A percentile compares a stretch with the other conserved stretches of the same genome.
phyloP scores from a whole-genome alignment of 2,888 invertebrate genomes.

The Lasius fuliginosus region DNA sequence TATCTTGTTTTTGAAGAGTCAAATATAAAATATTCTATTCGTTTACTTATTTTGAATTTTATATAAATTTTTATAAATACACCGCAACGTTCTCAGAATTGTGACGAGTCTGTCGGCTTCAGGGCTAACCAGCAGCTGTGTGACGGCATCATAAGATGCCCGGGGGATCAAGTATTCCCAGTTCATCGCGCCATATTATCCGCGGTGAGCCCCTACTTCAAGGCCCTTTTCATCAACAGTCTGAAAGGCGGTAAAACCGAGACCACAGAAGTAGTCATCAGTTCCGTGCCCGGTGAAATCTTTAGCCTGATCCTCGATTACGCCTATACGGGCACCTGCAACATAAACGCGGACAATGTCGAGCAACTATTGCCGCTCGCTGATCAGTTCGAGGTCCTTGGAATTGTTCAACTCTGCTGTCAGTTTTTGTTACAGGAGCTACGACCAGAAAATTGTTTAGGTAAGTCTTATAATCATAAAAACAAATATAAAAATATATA shows the following conservation, averaged over 20 bases:
- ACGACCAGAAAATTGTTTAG: conserved; percentile 90
- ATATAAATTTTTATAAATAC: neutral
- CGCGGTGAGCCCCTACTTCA: conserved; percentile 92
- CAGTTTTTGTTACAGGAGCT: conserved; percentile 90
- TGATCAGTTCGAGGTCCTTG: conserved; percentile 91
- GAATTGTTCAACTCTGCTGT: conserved; percentile 91
- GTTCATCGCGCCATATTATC: conserved; percentile 91
- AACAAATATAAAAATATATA: neutral
- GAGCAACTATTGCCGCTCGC: conserved; percentile 90
- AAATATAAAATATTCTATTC: neutral
- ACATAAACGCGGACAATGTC: conserved; percentile 90
- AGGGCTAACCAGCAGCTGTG: conserved; percentile 90
- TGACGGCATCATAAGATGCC: conserved; percentile 90
- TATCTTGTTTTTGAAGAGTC: neutral
- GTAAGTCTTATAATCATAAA: conserved; percentile 61
- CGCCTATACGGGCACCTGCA: conserved; percentile 91
- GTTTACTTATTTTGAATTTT: neutral
- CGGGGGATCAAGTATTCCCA: conserved; percentile 88
- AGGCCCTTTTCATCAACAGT: conserved; percentile 91
- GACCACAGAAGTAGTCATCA: conserved; percentile 89
- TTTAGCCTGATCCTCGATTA: conserved; percentile 91
- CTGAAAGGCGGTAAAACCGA: conserved; percentile 89
- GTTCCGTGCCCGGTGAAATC: conserved; percentile 87
- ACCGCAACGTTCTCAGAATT: conserved; percentile 28
- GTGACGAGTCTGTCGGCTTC: conserved; percentile 43